Base-by-base conservation (phyloP, 1,140 invertebrate genomes). In the Penaeus japonicus region DNA sequence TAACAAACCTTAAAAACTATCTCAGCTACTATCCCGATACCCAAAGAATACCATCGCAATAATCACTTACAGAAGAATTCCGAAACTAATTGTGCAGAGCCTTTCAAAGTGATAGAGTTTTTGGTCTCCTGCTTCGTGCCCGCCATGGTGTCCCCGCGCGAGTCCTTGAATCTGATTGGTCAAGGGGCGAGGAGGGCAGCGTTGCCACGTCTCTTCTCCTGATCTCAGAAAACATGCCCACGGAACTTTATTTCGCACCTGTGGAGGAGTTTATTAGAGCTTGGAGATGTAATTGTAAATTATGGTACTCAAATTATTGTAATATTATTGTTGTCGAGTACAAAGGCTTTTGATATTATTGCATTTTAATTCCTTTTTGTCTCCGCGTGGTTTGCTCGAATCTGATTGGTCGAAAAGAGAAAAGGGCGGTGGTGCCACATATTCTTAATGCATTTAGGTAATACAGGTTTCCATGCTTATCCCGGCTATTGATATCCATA, bases 51-150 rank as follows among this genome's bases (percentile, higher is more conserved):
- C 2, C 35, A 18, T 24, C 30, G 12, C 0, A 12, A 0, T 15
- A 75, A 7, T 4, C 77, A 92, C 93, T 92, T 92, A 94, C 94
- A 92, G 91, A 95, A 94, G 91, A 95, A 95, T 91, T 95, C 94
- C 24, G 94, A 92, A 53, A 95, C 94, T 75, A 94, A 93, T 90
- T 94, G 92, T 15, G 94, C 93, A 4, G 94, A 95, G 70, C 94
- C 94, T 91, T 94, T 94, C 35, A 95, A 91, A 79, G 94, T 94
- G 79, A 95, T 94, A n/a, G 92, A 87, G 75, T 91, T 92, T 85
- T 90, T 91, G 35, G 89, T 89, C 1, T 75, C 90, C 22, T 70
- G 80, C 75, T 89, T 85, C 7, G 90, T 85, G 32, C 82, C 90
- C 70, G 86, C 87, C 87, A 87, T 87, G 53, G 59, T 87, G 35